These are phyloP conservation scores for Sebastolobus altivelis DNA, from an alignment of 2,797 vertebrate species.

Conservation along the genomic window DNA sequence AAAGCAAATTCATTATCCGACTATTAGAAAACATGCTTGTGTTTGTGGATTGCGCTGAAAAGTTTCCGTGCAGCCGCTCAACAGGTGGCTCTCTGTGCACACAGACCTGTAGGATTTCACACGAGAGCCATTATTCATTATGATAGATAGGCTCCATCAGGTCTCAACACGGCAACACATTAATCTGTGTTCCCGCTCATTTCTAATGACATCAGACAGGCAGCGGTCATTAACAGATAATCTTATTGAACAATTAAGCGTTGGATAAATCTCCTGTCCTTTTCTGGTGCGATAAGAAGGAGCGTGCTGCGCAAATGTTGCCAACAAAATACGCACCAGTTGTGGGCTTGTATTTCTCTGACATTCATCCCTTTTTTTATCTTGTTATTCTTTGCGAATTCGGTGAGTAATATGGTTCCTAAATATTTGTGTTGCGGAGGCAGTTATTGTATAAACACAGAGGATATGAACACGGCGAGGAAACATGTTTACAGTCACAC, in stretches of 20 bases:
- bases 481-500: constrained; percentile 13
- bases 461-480: constrained; percentile 3
- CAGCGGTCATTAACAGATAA: constrained; percentile 28
- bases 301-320: background rate
- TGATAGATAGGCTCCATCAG: background rate
- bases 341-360: background rate
- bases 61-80: constrained; percentile 30
- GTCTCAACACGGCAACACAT: constrained; percentile 5
- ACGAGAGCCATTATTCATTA: background rate
- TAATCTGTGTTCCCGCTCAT: background rate
- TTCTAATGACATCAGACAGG: constrained; percentile 44
- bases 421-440: constrained; percentile 57
- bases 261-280: constrained; percentile 21
- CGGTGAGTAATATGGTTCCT: constrained; percentile 19
- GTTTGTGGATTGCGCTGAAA: background rate
- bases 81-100: constrained; percentile 61
- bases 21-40: background rate
- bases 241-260: constrained; percentile 32
- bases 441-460: constrained; percentile 31
- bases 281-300: background rate
- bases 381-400: constrained; percentile 18
- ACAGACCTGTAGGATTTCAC: constrained; percentile 28
- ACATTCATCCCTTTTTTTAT: background rate
- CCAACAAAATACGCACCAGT: background rate
- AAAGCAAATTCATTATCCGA: background rate